Conservation (phyloP, 2,113 vertebrate species). For the Callaeas wilsoni region DNA sequence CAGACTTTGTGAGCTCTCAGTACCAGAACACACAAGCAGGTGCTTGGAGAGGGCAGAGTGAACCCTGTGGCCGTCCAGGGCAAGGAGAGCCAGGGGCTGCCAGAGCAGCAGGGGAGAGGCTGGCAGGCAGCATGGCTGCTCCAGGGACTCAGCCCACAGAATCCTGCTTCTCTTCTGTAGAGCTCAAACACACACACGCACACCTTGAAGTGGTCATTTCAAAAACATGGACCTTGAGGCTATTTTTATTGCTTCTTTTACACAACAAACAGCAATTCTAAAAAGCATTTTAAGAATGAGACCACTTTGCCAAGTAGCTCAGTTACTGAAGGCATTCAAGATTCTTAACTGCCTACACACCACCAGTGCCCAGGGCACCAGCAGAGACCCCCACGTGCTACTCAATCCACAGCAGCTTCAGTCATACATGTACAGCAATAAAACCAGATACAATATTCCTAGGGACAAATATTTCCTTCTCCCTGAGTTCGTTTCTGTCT, state of each 20-base stretch:
- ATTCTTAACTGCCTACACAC: background rate
- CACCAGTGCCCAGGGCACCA: background rate
- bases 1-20: accelerated
- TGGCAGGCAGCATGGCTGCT: background rate
- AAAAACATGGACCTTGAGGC: background rate
- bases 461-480: background rate
- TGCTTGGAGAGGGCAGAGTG: background rate
- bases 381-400: background rate
- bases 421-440: accelerated
- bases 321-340: background rate
- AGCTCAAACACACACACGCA: background rate
- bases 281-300: background rate
- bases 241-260: slow-evolving; percentile 17
- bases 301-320: background rate
- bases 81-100: background rate
- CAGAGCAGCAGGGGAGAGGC: background rate
- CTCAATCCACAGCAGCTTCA: background rate
- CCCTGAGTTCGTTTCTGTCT: background rate
- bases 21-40: background rate
- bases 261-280: background rate
- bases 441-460: background rate
- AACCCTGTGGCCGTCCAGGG: background rate
- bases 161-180: background rate
- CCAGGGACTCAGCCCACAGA: background rate
- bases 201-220: background rate